Evolutionary conservation across 2,797 vertebrate genomes (phyloP).

Genomic region (Tiaroga cobitis): DNA sequence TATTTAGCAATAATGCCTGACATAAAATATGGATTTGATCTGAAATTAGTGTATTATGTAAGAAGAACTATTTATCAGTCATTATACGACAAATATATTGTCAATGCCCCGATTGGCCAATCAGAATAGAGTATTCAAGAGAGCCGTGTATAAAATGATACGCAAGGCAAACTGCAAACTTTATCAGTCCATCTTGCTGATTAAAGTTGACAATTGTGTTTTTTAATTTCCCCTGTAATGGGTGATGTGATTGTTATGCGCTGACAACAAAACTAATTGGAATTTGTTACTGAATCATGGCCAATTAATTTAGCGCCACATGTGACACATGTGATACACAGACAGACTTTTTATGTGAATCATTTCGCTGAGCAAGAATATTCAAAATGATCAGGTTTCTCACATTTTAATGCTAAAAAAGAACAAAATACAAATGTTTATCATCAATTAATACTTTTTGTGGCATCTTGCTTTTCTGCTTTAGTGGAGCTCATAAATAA

Average conservation of each 20-base stretch:
- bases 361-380: constrained; percentile 41
- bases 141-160: constrained; percentile 55
- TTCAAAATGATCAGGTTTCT: constrained; percentile 31
- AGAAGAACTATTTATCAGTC: not conserved
- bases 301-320: constrained; percentile 61
- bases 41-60: not conserved
- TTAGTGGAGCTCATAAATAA: constrained; percentile 57
- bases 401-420: constrained; percentile 39
- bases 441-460: constrained; percentile 48
- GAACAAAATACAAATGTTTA: constrained; percentile 41
- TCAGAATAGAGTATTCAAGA: constrained; percentile 12
- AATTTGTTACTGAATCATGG: constrained; percentile 58
- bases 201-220: constrained; percentile 57
- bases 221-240: constrained; percentile 55
- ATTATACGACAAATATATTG: not conserved
- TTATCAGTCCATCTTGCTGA: constrained; percentile 56
- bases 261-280: constrained; percentile 59
- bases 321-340: constrained; percentile 56
- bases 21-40: not conserved
- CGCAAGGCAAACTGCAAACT: constrained; percentile 60
- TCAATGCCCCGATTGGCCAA: not conserved
- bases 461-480: constrained; percentile 26
- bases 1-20: not conserved
- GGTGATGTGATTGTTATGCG: constrained; percentile 57
- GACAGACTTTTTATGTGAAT: constrained; percentile 49